Conservation (phyloP, 37 sponge, comb jelly and placozoan genomes). For the Geodia barretti region DNA sequence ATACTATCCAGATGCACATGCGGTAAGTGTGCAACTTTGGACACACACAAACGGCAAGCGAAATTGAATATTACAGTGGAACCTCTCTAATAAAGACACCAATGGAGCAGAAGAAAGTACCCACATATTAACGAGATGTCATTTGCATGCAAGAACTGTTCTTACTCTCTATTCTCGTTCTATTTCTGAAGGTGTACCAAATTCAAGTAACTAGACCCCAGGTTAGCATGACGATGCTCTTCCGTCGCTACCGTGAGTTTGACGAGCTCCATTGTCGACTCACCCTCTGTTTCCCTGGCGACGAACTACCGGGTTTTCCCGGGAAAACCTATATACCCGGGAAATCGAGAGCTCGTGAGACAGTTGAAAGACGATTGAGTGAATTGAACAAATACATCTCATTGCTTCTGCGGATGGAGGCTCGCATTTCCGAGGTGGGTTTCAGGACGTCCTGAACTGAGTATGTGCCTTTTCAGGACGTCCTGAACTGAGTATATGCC, state of each 20-base stretch:
- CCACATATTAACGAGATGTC: neutral
- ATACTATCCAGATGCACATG: constrained; percentile 72
- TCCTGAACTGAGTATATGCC: too few relatives aligned
- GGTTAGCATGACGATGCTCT: constrained; percentile 18
- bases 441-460: too few relatives aligned
- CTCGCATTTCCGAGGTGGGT: neutral
- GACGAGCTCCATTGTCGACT: constrained; percentile 79
- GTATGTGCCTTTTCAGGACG: too few relatives aligned
- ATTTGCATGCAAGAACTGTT: neutral
- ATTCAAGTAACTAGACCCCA: constrained; percentile 48
- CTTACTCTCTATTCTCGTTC: neutral
- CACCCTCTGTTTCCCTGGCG: constrained; percentile 49
- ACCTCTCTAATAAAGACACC: neutral
- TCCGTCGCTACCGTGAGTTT: constrained; percentile 87
- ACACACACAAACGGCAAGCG: too few relatives aligned
- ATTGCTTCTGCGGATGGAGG: constrained; percentile 37
- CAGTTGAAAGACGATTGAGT: constrained; percentile 57
- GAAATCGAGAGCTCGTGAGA: constrained; percentile 43
- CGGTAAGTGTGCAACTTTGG: too few relatives aligned
- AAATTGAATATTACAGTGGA: too few relatives aligned
- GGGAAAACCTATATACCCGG: constrained; percentile 59
- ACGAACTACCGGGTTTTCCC: constrained; percentile 64
- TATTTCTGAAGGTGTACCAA: constrained; percentile 48
- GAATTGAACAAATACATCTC: constrained; percentile 62
- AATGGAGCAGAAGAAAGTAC: neutral